Conservation (phyloP, 2,888 invertebrate species). For the Oscheius sp. region DNA sequence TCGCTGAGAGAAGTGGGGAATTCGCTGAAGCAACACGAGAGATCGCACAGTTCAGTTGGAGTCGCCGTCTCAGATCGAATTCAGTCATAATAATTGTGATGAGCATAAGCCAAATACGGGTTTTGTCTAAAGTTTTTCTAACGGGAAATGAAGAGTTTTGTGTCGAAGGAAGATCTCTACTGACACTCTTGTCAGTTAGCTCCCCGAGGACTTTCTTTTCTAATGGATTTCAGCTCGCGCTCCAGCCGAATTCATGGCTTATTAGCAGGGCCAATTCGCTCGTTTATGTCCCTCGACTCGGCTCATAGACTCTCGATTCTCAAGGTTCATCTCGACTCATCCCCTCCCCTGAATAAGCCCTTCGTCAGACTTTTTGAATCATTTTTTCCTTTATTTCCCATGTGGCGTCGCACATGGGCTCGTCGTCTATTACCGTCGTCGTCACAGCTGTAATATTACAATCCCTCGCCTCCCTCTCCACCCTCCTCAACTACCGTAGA, state of each 20-base stretch:
- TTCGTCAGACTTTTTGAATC: neutral
- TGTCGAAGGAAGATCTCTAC: no score
- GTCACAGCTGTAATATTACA: constrained; percentile 29
- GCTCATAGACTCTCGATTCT: neutral
- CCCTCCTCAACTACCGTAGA: neutral
- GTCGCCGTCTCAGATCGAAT: constrained; percentile 20
- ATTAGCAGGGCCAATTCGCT: neutral
- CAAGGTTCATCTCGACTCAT: neutral
- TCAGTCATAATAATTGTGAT: neutral
- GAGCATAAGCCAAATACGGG: neutral
- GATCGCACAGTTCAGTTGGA: constrained; percentile 52
- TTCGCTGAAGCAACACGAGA: constrained; percentile 60
- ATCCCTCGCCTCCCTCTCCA: neutral
- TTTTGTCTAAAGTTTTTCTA: no score
- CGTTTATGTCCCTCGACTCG: neutral
- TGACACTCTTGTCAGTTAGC: no score
- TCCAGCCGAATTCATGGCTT: neutral
- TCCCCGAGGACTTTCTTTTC: no score
- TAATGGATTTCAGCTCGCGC: no score
- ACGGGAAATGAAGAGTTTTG: no score
- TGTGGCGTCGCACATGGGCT: neutral
- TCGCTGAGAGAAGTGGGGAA: constrained; percentile 73
- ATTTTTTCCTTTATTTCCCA: neutral
- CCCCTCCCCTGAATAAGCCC: neutral
- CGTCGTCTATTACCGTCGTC: constrained; percentile 26